Base-by-base conservation (phyloP, 2,888 invertebrate genomes). In the Latheticus oryzae region DNA sequence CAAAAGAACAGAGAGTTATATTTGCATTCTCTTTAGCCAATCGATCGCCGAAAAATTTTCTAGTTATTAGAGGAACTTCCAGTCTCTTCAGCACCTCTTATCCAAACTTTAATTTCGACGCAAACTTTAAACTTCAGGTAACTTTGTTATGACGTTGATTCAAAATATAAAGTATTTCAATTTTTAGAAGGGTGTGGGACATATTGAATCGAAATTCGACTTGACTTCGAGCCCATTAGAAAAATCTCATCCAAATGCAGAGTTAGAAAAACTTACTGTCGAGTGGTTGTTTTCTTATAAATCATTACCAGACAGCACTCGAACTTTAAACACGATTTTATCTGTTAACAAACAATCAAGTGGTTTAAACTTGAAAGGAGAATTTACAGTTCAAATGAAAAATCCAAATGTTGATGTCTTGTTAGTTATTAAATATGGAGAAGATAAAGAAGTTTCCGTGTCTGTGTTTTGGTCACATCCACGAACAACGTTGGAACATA, bases 71-170 rank as follows among this genome's bases (percentile, higher is more conserved):
- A 32, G 89, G 87, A 0, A 85, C 87, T 52, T 74, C 90, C 40
- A 85, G 86, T 30, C 79, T 93, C 65, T 84, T 86, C 54, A 89
- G 90, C 5, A 87, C 90, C 0, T 90, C 91, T 0, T 91, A 93
- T 78, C 88, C 91, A 0, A 83, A 85, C 24, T 83, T 88, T 52
- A 88, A 91, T 74, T 87, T 90, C 72, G 85, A 84, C 54, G 79
- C 87, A 0, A 83, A 86, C 33, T 68, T 84, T 16, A 86, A 83
- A 62, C 87, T 87, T 79, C 81, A 85, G 79, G 88, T 87, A 75
- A 28, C 11, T n/a, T n/a, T 17, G 17, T 5, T 32, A 13, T 51
- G 23, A 3, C 30, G 7, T 42, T 47, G 11, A 43, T 47, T 55
- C 28, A 38, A n/a, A n/a, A n/a, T n/a, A n/a, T n/a, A n/a, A n/a